phyloP scores from a whole-genome alignment of 2,113 vertebrate species.

The Pogonocichla stellata region DNA sequence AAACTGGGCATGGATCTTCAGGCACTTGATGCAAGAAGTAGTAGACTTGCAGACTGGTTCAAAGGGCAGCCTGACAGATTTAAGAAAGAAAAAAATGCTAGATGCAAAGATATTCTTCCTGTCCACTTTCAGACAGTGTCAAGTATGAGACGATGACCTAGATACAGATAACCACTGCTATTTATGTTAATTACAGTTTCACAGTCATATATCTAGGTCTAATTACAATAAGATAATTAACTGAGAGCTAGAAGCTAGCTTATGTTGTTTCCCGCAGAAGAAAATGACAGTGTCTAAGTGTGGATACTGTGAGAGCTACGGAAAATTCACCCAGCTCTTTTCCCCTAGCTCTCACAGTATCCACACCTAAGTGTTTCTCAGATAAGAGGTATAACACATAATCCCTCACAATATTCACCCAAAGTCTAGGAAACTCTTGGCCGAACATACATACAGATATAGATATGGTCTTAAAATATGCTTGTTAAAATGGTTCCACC shows the following conservation, averaged over 20 bases:
- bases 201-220: not conserved
- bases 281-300: fast-evolving
- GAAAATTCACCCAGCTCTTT: too few species aligned
- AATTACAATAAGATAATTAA: not conserved
- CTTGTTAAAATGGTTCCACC: fast-evolving
- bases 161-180: not conserved
- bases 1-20: not conserved
- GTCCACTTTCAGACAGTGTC: not conserved
- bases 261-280: not conserved
- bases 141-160: not conserved
- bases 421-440: not conserved
- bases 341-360: too few species aligned
- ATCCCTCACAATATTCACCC: not conserved
- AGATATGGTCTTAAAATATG: not conserved
- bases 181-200: not conserved
- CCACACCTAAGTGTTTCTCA: not conserved
- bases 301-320: too few species aligned
- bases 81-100: not conserved
- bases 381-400: not conserved
- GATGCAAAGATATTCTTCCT: not conserved
- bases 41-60: not conserved
- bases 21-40: fast-evolving
- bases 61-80: not conserved
- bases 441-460: not conserved
- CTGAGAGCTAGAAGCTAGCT: not conserved